These are phyloP conservation scores for Daptonema setosum DNA, from an alignment of 2,888 invertebrate species.

Conservation along the genomic window DNA sequence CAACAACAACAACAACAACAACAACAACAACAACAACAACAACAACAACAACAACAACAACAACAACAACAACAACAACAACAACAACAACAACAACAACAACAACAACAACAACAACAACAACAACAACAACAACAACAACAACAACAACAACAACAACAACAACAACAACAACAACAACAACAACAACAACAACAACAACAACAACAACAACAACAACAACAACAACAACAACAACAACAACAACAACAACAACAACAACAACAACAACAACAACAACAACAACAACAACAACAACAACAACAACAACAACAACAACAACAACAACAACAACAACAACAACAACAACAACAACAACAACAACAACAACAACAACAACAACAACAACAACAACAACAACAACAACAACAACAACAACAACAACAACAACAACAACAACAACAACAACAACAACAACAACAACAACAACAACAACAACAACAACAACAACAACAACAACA, in stretches of 20 bases:
- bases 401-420: neutral
- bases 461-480: neutral
- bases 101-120: neutral
- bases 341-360: neutral
- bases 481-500: neutral
- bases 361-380: neutral
- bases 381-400: neutral
- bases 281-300: neutral
- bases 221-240: neutral
- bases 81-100: neutral
- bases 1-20: neutral
- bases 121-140: constrained; percentile 1
- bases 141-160: neutral
- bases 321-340: neutral
- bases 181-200: neutral
- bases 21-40: neutral
- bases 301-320: neutral
- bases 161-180: neutral
- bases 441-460: neutral
- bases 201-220: neutral
- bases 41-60: neutral
- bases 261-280: neutral
- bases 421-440: neutral
- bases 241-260: neutral
- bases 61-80: neutral